Conservation (phyloP, 2,797 vertebrate genomes). For the Bothrops alternatus region DNA sequence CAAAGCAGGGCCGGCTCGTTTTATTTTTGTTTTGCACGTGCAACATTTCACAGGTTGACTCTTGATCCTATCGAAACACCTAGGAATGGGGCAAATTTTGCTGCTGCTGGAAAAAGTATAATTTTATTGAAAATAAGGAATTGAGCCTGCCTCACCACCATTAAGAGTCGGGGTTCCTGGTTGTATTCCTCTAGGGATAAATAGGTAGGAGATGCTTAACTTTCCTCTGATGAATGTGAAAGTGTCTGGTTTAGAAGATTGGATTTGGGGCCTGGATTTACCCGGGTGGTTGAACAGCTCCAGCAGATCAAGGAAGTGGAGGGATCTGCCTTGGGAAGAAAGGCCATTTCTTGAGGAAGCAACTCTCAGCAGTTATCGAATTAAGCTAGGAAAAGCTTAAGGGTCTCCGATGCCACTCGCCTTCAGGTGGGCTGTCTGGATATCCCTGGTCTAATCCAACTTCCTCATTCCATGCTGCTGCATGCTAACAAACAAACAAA, state of each 20-base stretch:
- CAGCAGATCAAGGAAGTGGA: background rate
- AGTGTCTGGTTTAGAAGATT: background rate
- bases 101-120: background rate
- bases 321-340: too few relatives aligned
- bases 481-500: too few relatives aligned
- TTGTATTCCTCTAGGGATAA: background rate
- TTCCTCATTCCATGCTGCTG: background rate
- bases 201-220: background rate
- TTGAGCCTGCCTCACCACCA: too few relatives aligned
- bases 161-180: background rate
- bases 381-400: too few relatives aligned
- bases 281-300: background rate
- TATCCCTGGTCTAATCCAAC: background rate
- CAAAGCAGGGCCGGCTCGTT: background rate
- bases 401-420: background rate
- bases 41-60: conserved; percentile 8
- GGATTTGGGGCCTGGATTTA: background rate
- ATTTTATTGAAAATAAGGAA: background rate
- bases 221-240: background rate
- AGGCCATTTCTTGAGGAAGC: background rate
- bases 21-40: background rate
- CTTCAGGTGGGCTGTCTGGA: background rate
- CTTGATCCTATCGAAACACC: background rate
- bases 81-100: background rate
- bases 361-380: background rate